Conservation (phyloP, 2,113 vertebrate species). For the Girardinichthys multiradiatus region DNA sequence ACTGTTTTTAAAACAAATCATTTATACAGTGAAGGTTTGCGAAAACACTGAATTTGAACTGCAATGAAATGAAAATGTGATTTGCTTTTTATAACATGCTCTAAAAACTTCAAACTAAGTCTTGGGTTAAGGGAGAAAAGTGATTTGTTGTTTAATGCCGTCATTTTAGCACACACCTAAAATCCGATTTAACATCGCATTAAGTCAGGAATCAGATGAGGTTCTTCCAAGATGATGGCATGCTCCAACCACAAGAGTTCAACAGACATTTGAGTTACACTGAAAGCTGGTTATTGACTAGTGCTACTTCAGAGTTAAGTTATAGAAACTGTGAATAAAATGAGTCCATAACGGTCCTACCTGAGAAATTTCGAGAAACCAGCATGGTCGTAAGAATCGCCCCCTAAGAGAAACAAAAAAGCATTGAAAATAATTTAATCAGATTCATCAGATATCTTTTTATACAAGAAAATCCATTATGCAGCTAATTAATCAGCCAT, state of each 20-base stretch:
- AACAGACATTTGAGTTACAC: not conserved
- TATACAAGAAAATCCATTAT: not conserved
- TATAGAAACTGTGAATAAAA: not conserved
- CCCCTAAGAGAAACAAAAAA: constrained; percentile 77
- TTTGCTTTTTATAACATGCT: constrained; percentile 26
- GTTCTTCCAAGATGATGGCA: constrained; percentile 11
- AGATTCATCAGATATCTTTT: constrained; percentile 3
- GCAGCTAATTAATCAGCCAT: not conserved
- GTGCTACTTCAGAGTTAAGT: not conserved
- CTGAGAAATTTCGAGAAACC: constrained; percentile 96
- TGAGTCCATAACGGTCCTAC: constrained; percentile 76
- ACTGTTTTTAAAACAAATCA: not conserved
- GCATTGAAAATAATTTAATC: not conserved
- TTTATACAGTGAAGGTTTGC: not conserved
- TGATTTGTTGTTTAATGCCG: constrained; percentile 2
- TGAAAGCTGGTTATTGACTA: not conserved
- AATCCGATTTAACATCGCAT: no score
- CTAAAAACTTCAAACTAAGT: not conserved
- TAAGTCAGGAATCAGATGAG: no score
- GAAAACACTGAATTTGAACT: constrained; percentile 56
- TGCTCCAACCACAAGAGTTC: not conserved
- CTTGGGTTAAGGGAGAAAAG: not conserved
- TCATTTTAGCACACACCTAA: not conserved
- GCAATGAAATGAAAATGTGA: constrained; percentile 42
- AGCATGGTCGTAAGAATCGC: constrained; percentile 97